Conservation (phyloP, 2,113 vertebrate genomes). For the Oncorhynchus kisutch region DNA sequence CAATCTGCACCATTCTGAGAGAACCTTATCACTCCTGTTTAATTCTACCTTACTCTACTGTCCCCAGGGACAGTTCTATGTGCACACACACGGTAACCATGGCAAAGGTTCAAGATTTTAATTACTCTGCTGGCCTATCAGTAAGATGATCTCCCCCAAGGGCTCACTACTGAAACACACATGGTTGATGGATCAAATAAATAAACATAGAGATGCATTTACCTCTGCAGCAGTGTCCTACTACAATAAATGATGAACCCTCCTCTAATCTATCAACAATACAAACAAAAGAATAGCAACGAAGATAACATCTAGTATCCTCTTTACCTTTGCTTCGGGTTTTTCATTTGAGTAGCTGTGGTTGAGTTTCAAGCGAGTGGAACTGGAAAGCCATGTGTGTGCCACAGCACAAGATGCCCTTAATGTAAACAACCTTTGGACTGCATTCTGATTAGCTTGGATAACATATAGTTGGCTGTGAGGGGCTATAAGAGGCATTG, state of each 20-base stretch:
- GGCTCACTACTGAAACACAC: conserved; percentile 34
- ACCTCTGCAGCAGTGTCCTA: background rate
- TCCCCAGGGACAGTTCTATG: conserved; percentile 10
- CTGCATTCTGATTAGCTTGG: conserved; percentile 45
- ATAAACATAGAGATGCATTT: conserved; percentile 14
- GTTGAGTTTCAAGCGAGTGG: background rate
- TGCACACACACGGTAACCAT: conserved; percentile 6
- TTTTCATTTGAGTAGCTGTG: background rate
- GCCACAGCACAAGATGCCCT: background rate
- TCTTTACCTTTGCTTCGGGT: background rate
- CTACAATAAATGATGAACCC: background rate
- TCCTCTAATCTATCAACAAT: background rate
- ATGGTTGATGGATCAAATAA: conserved; percentile 42
- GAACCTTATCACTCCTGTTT: conserved; percentile 21
- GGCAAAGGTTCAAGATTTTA: conserved; percentile 60
- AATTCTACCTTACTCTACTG: background rate
- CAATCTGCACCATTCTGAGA: conserved; percentile 37
- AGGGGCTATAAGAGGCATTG: conserved; percentile 37
- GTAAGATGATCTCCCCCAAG: conserved; percentile 32
- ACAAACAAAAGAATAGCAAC: background rate
- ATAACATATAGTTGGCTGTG: conserved; percentile 28
- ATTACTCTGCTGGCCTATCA: conserved; percentile 45
- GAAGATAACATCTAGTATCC: background rate
- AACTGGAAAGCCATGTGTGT: background rate
- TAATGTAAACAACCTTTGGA: conserved; percentile 18